Evolutionary conservation across 2,797 vertebrate species (phyloP).

Genomic region (Hemibagrus guttatus): DNA sequence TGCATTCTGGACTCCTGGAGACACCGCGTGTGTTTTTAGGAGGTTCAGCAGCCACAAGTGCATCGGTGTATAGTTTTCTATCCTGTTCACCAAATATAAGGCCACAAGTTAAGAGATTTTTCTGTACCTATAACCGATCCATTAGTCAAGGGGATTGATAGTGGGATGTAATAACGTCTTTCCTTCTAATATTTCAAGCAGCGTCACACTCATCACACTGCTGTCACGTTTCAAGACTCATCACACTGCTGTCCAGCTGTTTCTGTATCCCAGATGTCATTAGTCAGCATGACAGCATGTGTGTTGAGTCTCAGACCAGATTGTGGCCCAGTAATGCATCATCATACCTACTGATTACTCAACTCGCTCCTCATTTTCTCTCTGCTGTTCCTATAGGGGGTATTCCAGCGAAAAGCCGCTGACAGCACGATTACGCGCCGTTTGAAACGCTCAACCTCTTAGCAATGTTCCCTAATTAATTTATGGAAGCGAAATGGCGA

Average conservation of each 20-base stretch:
- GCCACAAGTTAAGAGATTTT: slow-evolving; percentile 4
- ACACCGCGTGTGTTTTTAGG: neutral
- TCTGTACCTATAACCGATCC: neutral
- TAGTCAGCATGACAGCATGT: neutral
- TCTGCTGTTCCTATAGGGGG: neutral
- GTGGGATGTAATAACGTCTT: neutral
- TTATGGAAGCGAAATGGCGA: slow-evolving; percentile 37
- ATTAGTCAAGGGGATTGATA: neutral
- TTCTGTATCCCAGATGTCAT: neutral
- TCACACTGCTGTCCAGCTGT: neutral
- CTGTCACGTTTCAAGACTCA: neutral
- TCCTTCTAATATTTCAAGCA: neutral
- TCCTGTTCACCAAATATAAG: neutral
- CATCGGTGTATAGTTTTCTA: neutral
- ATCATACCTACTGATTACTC: neutral
- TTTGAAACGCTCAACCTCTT: slow-evolving; percentile 22
- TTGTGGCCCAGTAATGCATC: neutral
- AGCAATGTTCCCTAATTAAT: slow-evolving; percentile 46
- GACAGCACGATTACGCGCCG: slow-evolving; percentile 7
- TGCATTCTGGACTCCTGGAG: neutral
- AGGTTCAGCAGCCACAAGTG: neutral
- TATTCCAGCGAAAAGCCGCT: neutral
- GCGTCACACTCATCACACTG: neutral
- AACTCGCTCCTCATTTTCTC: neutral
- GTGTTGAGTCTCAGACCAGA: neutral